These are phyloP conservation scores for Schlechtendalia chinensis DNA, from an alignment of 1,140 invertebrate genomes.

Conservation along the genomic window DNA sequence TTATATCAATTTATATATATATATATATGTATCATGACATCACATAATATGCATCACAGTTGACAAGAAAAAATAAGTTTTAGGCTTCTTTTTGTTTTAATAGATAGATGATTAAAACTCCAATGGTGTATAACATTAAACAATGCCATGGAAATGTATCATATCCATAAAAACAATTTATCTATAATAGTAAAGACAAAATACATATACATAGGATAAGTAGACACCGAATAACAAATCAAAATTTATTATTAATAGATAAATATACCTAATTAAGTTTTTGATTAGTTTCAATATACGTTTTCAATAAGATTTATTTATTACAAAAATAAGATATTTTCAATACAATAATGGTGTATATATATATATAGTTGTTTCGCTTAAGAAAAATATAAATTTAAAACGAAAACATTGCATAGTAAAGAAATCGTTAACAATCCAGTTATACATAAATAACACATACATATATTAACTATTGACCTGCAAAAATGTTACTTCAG, in stretches of 20 bases:
- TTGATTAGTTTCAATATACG: neutral
- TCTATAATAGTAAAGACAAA: neutral
- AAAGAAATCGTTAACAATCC: slow-evolving; percentile 3
- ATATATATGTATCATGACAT: neutral
- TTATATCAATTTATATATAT: neutral
- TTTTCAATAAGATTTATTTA: neutral
- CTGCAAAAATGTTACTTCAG: slow-evolving; percentile 15
- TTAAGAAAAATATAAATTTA: neutral
- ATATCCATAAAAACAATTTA: neutral
- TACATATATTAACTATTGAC: neutral
- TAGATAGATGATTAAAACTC: neutral
- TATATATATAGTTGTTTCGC: neutral
- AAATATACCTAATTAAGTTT: too few relatives aligned
- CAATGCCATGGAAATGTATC: neutral
- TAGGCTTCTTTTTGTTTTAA: neutral
- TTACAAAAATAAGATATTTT: slow-evolving; percentile 26
- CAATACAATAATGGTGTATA: neutral
- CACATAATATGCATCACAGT: neutral
- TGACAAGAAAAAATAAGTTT: neutral
- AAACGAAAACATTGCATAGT: neutral
- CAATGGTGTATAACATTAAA: neutral
- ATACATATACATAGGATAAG: neutral
- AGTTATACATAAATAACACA: neutral
- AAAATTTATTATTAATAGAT: too few relatives aligned
- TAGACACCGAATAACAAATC: too few relatives aligned